Base-by-base conservation (phyloP, 2,113 vertebrate genomes). In the Eolophus roseicapilla region DNA sequence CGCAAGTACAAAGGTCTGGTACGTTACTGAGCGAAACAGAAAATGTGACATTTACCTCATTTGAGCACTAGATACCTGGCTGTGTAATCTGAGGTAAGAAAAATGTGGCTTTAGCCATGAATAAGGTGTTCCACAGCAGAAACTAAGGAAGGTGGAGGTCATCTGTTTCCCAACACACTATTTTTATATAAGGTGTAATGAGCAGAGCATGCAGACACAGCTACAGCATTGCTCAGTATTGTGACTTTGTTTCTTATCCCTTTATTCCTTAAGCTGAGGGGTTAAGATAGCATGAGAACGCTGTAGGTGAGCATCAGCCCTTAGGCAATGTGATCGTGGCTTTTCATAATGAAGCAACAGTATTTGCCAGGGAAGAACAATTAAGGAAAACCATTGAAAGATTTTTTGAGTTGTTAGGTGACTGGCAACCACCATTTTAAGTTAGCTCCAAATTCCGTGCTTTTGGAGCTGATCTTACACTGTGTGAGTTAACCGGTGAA, bases 21-120 rank as follows among this genome's bases (percentile, higher is more conserved):
- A 5, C 2, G 0, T 37, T 64, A n/a, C 23, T 1, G 3, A 28
- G 10, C 13, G 11, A n/a, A 73, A 41, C 7, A 31, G 19, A 67
- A 71, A 55, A 50, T 18, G 14, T 67, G 27, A 8, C n/a, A 4
- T 4, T 75, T 43, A 11, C 8, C 6, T 21, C 3, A 29, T 55
- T 23, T 55, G 39, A 46, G 10, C 1, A 9, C 13, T 78, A 41
- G 29, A 8, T 87, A 41, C 23, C 25, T 49, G 57, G 39, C 25
- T 13, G 13, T 0, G 3, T 39, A 29, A 27, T 20, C 10, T 35
- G 52, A 86, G 10, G 25, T 39, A 33, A 65, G 17, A 17, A 67
- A 52, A 76, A 74, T 6, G 4, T 52, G 14, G 60, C 5, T 52
- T 69, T 28, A 39, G 6, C 60, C 15, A n/a, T 11, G 19, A 85